phyloP scores from a whole-genome alignment of 2,888 invertebrate species.

The Polietes domitor region DNA sequence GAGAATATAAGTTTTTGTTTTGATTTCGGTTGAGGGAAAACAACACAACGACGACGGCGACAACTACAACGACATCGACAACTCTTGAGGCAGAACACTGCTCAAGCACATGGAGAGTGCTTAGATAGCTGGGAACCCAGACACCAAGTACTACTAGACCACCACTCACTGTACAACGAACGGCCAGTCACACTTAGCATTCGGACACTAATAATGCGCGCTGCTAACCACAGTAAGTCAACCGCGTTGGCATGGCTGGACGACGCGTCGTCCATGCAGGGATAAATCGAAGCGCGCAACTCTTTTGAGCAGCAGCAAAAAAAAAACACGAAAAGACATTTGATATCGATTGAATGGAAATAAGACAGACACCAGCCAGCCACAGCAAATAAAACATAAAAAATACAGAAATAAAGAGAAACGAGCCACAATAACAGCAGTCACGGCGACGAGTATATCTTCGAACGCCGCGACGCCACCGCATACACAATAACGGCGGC shows the following conservation, averaged over 20 bases:
- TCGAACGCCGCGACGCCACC: background rate
- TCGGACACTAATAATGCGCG: constrained; percentile 1
- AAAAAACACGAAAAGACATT: constrained; percentile 2
- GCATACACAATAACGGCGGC: background rate
- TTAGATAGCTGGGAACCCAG: constrained; percentile 1
- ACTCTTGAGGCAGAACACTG: background rate
- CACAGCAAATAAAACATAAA: constrained; percentile 3
- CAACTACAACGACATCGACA: no score
- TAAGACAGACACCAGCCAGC: background rate
- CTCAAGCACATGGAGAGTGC: background rate
- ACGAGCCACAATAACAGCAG: no score
- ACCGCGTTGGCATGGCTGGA: background rate
- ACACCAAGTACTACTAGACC: background rate
- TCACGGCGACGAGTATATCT: no score
- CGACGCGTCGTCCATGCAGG: background rate
- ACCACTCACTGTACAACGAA: background rate
- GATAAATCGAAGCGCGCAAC: constrained; percentile 11
- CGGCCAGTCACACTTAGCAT: background rate
- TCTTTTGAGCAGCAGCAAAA: background rate
- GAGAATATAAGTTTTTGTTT: background rate
- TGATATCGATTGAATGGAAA: constrained; percentile 18
- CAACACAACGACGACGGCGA: no score
- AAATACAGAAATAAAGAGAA: background rate
- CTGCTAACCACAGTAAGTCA: constrained; percentile 11
- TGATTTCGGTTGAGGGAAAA: background rate